Percentiles rank a stretch among this genome's conserved stretches.
Conservation (phyloP, 2,888 invertebrate genomes). For the Dexiosoma caninum region DNA sequence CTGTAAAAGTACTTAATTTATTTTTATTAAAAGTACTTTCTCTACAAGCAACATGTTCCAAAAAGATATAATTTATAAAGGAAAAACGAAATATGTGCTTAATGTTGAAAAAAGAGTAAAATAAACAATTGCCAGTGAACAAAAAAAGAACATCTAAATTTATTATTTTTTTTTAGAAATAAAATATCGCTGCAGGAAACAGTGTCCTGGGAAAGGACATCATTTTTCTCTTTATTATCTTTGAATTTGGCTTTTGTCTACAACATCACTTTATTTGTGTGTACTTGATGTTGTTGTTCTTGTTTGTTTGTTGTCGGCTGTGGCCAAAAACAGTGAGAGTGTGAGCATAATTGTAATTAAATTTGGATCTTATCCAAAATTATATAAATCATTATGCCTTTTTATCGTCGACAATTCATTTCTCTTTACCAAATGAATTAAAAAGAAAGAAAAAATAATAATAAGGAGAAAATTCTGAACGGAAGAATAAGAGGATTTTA, state of each 20-base stretch:
- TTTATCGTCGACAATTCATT: slow-evolving; percentile 56
- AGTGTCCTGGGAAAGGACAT: not conserved
- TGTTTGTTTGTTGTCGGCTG: slow-evolving; percentile 12
- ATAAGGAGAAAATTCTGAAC: not conserved
- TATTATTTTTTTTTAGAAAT: not conserved
- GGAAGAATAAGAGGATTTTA: slow-evolving; percentile 13
- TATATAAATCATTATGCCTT: slow-evolving; percentile 69
- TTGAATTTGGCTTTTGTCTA: slow-evolving; percentile 38
- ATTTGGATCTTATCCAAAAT: slow-evolving; percentile 74
- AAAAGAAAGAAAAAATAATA: too few relatives aligned
- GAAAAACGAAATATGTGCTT: too few relatives aligned
- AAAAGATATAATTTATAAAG: too few relatives aligned
- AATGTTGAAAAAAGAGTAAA: too few relatives aligned
- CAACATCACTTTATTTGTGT: slow-evolving; percentile 15
- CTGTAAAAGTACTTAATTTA: too few relatives aligned
- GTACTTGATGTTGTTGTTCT: not conserved
- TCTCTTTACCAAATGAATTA: slow-evolving; percentile 34
- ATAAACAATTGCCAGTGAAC: too few relatives aligned
- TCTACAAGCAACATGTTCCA: too few relatives aligned
- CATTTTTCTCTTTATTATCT: slow-evolving; percentile 10
- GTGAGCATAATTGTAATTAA: slow-evolving; percentile 71
- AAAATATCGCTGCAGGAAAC: not conserved
- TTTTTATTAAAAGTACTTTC: too few relatives aligned
- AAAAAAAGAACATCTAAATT: not conserved
- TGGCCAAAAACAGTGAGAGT: slow-evolving; percentile 42